Base-by-base conservation (phyloP, 1,140 invertebrate genomes). In the Anastrepha obliqua region DNA sequence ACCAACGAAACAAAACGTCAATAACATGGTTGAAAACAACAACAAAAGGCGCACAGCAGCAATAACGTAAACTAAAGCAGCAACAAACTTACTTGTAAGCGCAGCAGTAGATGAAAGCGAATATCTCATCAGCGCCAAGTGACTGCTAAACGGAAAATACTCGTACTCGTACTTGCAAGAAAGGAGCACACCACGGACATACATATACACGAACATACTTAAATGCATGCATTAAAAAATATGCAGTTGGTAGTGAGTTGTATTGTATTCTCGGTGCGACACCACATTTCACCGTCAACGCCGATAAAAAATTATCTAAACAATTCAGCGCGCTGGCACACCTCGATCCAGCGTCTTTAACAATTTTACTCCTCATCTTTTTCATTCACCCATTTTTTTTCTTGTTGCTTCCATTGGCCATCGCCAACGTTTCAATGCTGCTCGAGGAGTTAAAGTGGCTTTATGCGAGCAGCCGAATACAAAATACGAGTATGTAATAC, bases 271-370 rank as follows among this genome's bases (percentile, higher is more conserved):
- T 74, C 70, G 2, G 17, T 74, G 44, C 42, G 70, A 74, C 70
- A 74, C 44, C 70, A 51, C 44, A 74, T 74, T 74, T 74, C 70
- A 74, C 70, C 70, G 70, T 74, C 44, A 74, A 74, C 17, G 70
- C 70, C 70, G 70, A 74, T 74, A 51, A 74, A 70, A 74, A 47
- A 17, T 51, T 39, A 74, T 74, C 70, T 74, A 74, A 74, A 74
- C 70, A 44, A 74, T 74, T 42, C 70, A 13, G 70, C 17, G 39
- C 70, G 70, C 70, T 44, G 17, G 44, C 70, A 74, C 67, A 74
- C 70, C 70, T 74, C 17, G 44, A 2, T 74, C 0, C 67, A 15
- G 42, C 15, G 67, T 17, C 13, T 74, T 74, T 17, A 74, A 74
- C 67, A 74, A 44, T 17, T 74, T 74, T 17, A 20, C 39, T 74